Conservation (phyloP, 2,113 vertebrate species). For the Takifugu flavidus region DNA sequence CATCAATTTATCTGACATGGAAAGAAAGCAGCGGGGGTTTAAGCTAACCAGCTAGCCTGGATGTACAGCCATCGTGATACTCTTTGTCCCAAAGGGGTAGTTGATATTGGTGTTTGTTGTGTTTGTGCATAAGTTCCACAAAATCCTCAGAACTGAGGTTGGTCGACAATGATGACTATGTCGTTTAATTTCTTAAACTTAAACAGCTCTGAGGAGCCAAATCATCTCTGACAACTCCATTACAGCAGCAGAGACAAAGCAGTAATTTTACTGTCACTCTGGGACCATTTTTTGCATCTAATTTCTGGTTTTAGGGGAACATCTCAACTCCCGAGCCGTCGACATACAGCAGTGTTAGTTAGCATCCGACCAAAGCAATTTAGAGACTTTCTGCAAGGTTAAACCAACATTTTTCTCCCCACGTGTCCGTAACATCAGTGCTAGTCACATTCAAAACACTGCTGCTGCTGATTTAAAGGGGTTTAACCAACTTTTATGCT, state of each 20-base stretch:
- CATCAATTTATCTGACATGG: too few species aligned
- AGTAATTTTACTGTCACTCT: slow-evolving; percentile 38
- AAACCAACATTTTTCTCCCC: too few species aligned
- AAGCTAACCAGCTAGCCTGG: too few species aligned
- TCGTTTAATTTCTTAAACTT: neutral
- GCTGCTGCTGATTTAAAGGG: neutral
- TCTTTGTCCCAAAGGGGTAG: too few species aligned
- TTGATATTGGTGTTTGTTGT: too few species aligned
- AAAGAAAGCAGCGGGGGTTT: too few species aligned
- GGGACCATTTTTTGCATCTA: slow-evolving; percentile 31
- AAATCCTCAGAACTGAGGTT: too few species aligned
- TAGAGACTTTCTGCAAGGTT: slow-evolving; percentile 3
- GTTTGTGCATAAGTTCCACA: too few species aligned
- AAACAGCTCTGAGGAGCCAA: slow-evolving; percentile 22
- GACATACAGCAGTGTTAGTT: slow-evolving; percentile 4
- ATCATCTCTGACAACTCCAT: slow-evolving; percentile 48
- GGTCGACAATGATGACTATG: too few species aligned
- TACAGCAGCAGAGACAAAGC: slow-evolving; percentile 46
- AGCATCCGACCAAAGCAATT: slow-evolving; percentile 8
- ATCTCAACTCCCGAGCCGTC: slow-evolving; percentile 30
- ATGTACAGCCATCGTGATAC: too few species aligned
- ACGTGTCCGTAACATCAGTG: neutral
- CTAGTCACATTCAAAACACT: neutral
- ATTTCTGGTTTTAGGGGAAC: slow-evolving; percentile 43
- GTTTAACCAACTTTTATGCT: too few species aligned